Base-by-base conservation (phyloP, 2,888 invertebrate genomes). In the Apodemia hepburni region DNA sequence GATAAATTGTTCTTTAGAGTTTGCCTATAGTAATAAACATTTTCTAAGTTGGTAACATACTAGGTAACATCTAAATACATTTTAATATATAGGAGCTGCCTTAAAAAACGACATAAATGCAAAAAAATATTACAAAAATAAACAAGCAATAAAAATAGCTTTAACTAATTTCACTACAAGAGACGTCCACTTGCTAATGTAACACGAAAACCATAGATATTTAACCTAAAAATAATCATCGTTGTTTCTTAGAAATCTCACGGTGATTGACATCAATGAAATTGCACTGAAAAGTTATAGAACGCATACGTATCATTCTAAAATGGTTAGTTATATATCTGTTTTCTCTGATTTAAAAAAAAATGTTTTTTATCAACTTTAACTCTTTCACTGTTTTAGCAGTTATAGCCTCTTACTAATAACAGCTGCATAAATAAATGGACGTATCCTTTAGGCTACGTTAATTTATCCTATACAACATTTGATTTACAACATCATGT, bases 121-220 rank as follows among this genome's bases (percentile, higher is more conserved):
- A 57, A 57, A 27, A n/a, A 8, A 29, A 57, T 57, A 57, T 29
- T 27, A 29, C 8, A 57, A 57, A 57, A 57, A 57, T 29, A 57
- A 57, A 57, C 57, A 57, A 57, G 57, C 57, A 29, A 27, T n/a
- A 54, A 57, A 33, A 22, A 22, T 54, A 54, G 22, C 27, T 54
- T 33, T 9, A 1, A 4, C 22, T 51, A 51, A 51, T 18, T 51
- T 51, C 22, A 33, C 51, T 51, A 17, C 4, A 27, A 54, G 15
- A 22, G 54, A 54, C 15, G 54, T 7, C 54, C 54, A 54, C 27
- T 29, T 7, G n/a, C 45, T 45, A n/a, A n/a, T 45, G n/a, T 7
- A 38, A 38, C n/a, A 45, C n/a, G n/a, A 45, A 15, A n/a, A 7
- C n/a, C n/a, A 45, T n/a, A 45, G 42, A 42, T 15, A 15, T 42